Base-by-base conservation (phyloP, 1,140 invertebrate genomes). In the Lepidurus couesii region DNA sequence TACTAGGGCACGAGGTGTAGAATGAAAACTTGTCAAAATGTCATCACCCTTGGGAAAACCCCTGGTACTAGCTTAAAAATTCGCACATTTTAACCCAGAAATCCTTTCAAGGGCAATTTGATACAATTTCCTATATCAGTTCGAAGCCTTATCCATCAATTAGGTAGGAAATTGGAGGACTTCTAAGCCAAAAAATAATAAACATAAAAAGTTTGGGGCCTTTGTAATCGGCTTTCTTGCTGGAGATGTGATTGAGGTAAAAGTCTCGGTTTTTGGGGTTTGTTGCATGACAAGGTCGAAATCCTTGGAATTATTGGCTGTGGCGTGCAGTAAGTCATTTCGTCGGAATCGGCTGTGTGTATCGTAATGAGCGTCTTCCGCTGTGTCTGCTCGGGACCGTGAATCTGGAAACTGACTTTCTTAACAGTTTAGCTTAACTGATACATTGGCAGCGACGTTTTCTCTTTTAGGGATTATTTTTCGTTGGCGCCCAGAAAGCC, bases 301-400 rank as follows among this genome's bases (percentile, higher is more conserved):
- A 65, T 65, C 13, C 16, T 16, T 65, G 53, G 13, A 21, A 21
- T 65, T 21, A 11, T 65, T 13, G 53, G 16, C 21, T 65, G 53
- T 65, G 53, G 53, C 53, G 53, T 65, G 53, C 53, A 7, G 6
- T 16, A 65, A 65, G 1, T 65, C 53, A 65, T 65, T 65, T 11
- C 13, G 53, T 65, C 53, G 53, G 53, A 9, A 21, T 65, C 53
- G 53, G 16, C 53, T 65, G 16, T 13, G 53, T 65, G 53, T 65
- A 65, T 65, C 53, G 8, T 65, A 65, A 65, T 65, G 53, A 65
- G 53, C 53, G 53, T 65, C 53, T 65, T 65, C 53, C 53, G 53
- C n/a, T 65, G 53, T 16, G 16, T 65, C 7, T 65, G 5, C 53
- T 65, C 53, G 7, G 8, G 53, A 65, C 21, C 53, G 53, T 65